phyloP scores from a whole-genome alignment of 2,888 invertebrate species.

The Andrena haemorrhoa region DNA sequence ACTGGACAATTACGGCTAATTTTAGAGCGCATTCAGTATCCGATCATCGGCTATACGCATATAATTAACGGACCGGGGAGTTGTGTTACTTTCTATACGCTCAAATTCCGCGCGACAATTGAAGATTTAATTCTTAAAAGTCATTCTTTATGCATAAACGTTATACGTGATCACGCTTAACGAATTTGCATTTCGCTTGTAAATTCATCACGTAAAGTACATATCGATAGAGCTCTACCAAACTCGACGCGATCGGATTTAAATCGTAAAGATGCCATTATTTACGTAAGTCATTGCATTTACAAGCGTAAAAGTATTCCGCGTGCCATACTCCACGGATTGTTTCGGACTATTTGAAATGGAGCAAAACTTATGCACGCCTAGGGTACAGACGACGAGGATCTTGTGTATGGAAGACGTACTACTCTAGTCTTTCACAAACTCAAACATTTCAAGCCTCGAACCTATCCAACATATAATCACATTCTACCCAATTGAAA shows the following conservation, averaged over 20 bases:
- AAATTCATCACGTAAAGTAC: conserved; percentile 36
- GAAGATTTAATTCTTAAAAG: neutral
- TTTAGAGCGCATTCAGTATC: conserved; percentile 59
- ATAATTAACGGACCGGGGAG: conserved; percentile 23
- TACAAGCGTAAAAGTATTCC: neutral
- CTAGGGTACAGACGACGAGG: conserved; percentile 50
- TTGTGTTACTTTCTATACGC: neutral
- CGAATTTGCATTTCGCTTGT: conserved; percentile 29
- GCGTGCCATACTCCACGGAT: neutral
- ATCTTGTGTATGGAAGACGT: conserved; percentile 56
- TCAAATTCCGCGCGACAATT: neutral
- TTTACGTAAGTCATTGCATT: neutral
- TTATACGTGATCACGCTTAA: neutral
- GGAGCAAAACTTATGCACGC: conserved; percentile 52
- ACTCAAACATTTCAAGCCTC: neutral
- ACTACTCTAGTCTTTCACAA: conserved; percentile 62
- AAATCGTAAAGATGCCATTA: neutral
- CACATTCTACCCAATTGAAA: conserved; percentile 37
- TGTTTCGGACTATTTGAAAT: conserved; percentile 34
- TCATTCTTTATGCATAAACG: neutral
- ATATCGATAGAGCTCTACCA: neutral
- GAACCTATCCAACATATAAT: neutral
- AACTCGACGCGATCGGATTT: neutral
- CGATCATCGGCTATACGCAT: conserved; percentile 31
- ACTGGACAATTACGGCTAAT: conserved; percentile 64